Base-by-base conservation (phyloP, 2,888 invertebrate genomes). In the Tinea trinotella region DNA sequence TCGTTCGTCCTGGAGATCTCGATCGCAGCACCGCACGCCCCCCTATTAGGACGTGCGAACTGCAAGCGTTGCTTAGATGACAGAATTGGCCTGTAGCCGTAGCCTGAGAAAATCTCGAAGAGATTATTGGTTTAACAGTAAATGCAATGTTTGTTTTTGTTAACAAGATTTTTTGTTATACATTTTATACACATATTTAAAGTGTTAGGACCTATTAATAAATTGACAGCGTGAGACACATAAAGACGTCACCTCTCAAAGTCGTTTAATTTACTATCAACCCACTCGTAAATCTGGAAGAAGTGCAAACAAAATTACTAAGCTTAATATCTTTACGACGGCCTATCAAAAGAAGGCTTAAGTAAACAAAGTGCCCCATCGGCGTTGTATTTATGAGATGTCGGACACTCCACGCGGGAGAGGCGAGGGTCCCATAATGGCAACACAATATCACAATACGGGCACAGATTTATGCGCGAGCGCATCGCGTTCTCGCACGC, bases 401-500 rank as follows among this genome's bases (percentile, higher is more conserved):
- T 70, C 71, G 72, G 68, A 70, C 71, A 69, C 73, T 68, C 76
- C 69, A 66, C 70, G 71, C 48, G 17, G 18, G 17, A 19, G 17
- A 68, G 53, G 56, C 18, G 52, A 50, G 54, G 54, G 75, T 72
- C 75, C 73, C 70, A 79, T 84, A 84, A 83, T 82, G 77, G 83
- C 84, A 84, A 81, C 82, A 83, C 85, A 85, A 84, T 84, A 84
- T 84, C 85, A 85, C 85, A 84, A 85, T 83, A 74, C 79, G 65
- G 76, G 81, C 84, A 76, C 73, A 82, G 84, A 85, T 85, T 85
- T 85, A 85, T 85, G 82, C 76, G 64, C 68, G 66, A 71, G 79
- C 79, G 80, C 80, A 77, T 79, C 82, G 77, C 71, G 72, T 72
- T 73, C 80, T 73, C 76, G 82, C 85, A 85, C 83, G 81, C 83